Percentiles rank a stretch among this genome's conserved stretches.
phyloP scores from a whole-genome alignment of 23 tunicate genomes.

The Oikopleura dioica region DNA sequence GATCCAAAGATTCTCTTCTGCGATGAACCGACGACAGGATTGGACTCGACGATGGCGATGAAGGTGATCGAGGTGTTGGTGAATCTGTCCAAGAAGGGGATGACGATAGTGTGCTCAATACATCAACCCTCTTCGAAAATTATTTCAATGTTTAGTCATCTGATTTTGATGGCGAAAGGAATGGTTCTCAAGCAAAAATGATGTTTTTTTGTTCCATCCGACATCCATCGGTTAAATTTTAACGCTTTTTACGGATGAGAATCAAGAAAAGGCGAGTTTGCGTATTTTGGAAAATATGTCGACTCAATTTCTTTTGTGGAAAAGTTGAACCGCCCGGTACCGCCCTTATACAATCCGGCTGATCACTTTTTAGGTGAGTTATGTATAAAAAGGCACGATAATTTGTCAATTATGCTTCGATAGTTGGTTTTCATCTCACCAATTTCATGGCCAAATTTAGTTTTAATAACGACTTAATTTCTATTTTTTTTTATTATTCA shows the following conservation, averaged over 20 bases:
- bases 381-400: too few species aligned
- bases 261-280: too few species aligned
- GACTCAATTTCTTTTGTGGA: too few species aligned
- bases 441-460: too few species aligned
- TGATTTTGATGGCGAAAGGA: neutral
- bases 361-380: neutral
- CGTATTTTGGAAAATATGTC: too few species aligned
- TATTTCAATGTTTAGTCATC: neutral
- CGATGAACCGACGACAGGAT: conserved; percentile 5
- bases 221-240: too few species aligned
- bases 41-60: neutral
- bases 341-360: neutral
- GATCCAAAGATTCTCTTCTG: neutral
- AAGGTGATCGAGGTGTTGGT: neutral
- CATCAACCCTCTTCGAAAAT: conserved; percentile 12
- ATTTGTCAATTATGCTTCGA: too few species aligned
- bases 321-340: neutral
- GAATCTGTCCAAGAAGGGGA: neutral
- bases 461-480: too few species aligned
- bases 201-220: too few species aligned
- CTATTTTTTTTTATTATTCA: too few species aligned
- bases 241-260: too few species aligned
- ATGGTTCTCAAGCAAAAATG: neutral
- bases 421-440: too few species aligned
- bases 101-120: neutral